Evolutionary conservation across 1,140 invertebrate genomes (phyloP).

Genomic region (Lepidurus apus): DNA sequence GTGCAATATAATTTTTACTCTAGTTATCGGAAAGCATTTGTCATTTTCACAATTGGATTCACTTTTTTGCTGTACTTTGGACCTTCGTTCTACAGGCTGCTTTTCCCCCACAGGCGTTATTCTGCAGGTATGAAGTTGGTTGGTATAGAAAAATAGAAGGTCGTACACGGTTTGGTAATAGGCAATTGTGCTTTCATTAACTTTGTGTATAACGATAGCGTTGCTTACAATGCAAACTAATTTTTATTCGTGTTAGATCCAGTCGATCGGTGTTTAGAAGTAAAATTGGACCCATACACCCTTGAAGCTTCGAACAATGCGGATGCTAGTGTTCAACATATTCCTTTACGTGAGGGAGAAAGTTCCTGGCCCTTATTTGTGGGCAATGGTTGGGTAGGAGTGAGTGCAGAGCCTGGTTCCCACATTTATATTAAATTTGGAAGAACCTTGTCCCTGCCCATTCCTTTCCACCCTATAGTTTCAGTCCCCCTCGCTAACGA

Average conservation of each 20-base stretch:
- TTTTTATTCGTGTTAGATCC: background rate
- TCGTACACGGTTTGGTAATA: conserved; percentile 46
- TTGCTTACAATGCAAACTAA: background rate
- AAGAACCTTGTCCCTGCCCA: conserved; percentile 61
- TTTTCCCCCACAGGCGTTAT: conserved; percentile 49
- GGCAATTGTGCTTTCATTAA: background rate
- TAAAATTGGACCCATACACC: background rate
- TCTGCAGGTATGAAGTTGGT: conserved; percentile 53
- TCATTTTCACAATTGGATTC: conserved; percentile 55
- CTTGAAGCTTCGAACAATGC: background rate
- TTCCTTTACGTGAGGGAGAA: conserved; percentile 52
- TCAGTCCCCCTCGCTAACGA: conserved; percentile 49
- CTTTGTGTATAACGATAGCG: background rate
- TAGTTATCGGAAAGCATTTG: conserved; percentile 59
- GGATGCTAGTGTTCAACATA: conserved; percentile 59
- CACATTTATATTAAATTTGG: conserved; percentile 63
- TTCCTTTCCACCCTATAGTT: conserved; percentile 69
- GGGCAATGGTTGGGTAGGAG: conserved; percentile 69
- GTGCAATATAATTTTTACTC: conserved; percentile 36
- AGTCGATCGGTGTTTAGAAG: background rate
- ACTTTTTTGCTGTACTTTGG: conserved; percentile 60
- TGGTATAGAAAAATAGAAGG: conserved; percentile 51
- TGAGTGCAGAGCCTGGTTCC: conserved; percentile 57
- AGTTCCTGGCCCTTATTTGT: conserved; percentile 65
- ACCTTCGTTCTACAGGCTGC: conserved; percentile 56